Base-by-base conservation (phyloP, 2,888 invertebrate genomes). In the Drosophila merina region DNA sequence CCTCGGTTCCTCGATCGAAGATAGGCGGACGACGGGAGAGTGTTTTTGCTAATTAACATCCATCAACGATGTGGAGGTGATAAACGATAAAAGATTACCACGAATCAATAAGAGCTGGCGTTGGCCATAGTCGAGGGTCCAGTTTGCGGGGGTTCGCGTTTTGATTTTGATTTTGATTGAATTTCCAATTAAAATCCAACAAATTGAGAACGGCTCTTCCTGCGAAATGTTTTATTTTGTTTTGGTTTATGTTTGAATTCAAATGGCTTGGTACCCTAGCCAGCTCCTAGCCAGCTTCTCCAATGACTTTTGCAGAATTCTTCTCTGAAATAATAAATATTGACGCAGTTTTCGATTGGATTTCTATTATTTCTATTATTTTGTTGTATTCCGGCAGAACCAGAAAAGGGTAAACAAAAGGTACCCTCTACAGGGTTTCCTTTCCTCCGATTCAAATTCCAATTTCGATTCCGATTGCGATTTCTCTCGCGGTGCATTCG, bases 401-500 rank as follows among this genome's bases (percentile, higher is more conserved):
- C 33, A 49, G 55, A 56, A 56, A 26, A 25, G 50, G 25, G 20
- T 20, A 20, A 20, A 20, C 20, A 20, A 2, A 20, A 20, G 20
- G 2, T 20, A 20, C 51, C 36, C 56, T 20, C 20, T 62, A 33
- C 50, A 62, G 40, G 62, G 28, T 31, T 47, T 57, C 45, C 63
- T 31, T 47, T 69, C 45, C 67, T 67, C 63, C 63, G 36, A 63
- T 2, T 20, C 20, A 1, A 2, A 20, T 2, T 20, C 20, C 20
- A 2, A 20, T 20, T 20, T 2, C 20, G 20, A 20, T 20, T 2
- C 20, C 20, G 20, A 20, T 20, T 20, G 2, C 20, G 20, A 20
- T 66, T 63, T 66, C 63, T 52, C 31, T 45, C 51, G 40, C 30
- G 45, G 44, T 66, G 51, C 66, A 63, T 51, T 66, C 50, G 28